phyloP scores from a whole-genome alignment of 1,140 invertebrate genomes.

The Leptinotarsa undecemlineata region DNA sequence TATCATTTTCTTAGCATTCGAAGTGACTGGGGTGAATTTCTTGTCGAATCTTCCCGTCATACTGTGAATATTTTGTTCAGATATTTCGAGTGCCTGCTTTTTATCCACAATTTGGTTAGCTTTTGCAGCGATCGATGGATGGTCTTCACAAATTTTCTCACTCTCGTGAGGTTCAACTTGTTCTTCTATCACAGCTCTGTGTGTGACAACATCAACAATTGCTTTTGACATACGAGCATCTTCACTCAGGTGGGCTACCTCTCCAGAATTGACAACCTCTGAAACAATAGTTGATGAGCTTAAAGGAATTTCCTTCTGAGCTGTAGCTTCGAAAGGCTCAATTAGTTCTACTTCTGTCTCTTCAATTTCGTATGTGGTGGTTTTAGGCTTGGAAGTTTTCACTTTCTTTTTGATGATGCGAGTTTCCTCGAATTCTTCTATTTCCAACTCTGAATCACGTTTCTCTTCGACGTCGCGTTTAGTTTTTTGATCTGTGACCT shows the following conservation, averaged over 20 bases:
- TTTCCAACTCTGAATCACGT: constrained; percentile 54
- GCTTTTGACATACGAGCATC: constrained; percentile 7
- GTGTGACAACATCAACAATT: constrained; percentile 19
- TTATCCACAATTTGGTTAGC: constrained; percentile 1
- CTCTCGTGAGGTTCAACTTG: constrained; percentile 17
- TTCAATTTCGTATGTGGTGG: constrained; percentile 49
- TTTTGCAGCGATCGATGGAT: neutral
- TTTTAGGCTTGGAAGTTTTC: constrained; percentile 50
- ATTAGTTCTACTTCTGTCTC: constrained; percentile 50
- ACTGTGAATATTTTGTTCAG: constrained; percentile 16
- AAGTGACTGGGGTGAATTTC: constrained; percentile 15
- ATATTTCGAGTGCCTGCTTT: constrained; percentile 20
- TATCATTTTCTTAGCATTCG: constrained; percentile 59
- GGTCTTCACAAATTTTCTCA: constrained; percentile 8
- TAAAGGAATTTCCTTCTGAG: constrained; percentile 45
- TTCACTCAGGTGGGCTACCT: constrained; percentile 56
- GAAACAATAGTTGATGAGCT: constrained; percentile 56
- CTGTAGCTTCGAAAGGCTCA: constrained; percentile 33
- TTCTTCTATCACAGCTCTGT: constrained; percentile 20
- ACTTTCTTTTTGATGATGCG: constrained; percentile 38
- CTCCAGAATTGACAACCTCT: constrained; percentile 58
- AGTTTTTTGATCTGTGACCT: constrained; percentile 32
- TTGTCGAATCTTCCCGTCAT: constrained; percentile 1
- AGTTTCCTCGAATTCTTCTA: constrained; percentile 53
- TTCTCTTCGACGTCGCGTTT: constrained; percentile 50